Base-by-base conservation (phyloP, 2,113 vertebrate species). In the Plestiodon gilberti region DNA sequence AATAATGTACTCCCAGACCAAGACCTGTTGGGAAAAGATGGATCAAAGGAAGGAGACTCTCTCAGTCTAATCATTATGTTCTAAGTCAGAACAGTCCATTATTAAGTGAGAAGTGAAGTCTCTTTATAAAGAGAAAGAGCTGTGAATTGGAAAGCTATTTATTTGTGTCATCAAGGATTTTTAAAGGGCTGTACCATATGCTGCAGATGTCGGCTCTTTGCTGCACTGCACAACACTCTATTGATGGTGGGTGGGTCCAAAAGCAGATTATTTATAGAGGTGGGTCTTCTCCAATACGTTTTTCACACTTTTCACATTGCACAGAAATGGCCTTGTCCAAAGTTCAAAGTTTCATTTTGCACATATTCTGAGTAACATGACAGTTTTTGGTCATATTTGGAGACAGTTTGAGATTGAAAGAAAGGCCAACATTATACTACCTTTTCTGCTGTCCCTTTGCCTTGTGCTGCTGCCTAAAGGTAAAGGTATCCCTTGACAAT, bases 151-250 rank as follows among this genome's bases (percentile, higher is more conserved):
- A 85, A 71, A 79, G 52, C 52, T 61, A 79, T 85, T 78, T 85
- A 85, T 85, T 79, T 85, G 64, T 78, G 35, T 70, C 84, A 85
- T 30, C 75, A 78, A 78, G 76, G 78, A 22, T 43, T 79, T 85
- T 59, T n/a, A 28, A 59, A 59, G 25, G 59, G 20, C 33, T 79
- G 10, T 23, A 78, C 84, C 18, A 61, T 78, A 70, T 40, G 35
- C 52, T 35, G 35, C 20, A 38, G 40, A 67, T 30, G 28, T 7
- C 23, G 38, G 83, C 62, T 78, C 74, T 76, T 38, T 35, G 62
- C 20, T 84, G 11, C 35, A 78, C 22, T 25, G 30, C 18, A 52
- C 8, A 76, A n/a, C 22, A n/a, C 10, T 14, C 59, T 57, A 55
- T 52, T 55, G 43, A 67, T 35, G 62, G 4, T 59, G 69, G 71